Conservation (phyloP, 2,888 invertebrate genomes). For the Dynastes maya region DNA sequence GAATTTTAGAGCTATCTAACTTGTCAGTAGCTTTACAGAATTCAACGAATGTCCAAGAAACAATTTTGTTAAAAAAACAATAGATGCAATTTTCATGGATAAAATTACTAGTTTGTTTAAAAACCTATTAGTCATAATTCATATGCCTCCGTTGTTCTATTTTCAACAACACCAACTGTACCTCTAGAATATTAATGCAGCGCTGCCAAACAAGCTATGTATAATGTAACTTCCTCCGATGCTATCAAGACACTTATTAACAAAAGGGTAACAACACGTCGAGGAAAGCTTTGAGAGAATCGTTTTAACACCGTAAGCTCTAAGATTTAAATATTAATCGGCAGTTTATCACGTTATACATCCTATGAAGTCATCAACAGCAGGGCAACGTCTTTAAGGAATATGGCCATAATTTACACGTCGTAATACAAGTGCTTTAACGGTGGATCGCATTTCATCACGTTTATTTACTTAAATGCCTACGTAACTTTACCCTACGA, state of each 20-base stretch:
- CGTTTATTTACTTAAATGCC: constrained; percentile 23
- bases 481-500: background rate
- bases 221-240: constrained; percentile 18
- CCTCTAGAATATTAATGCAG: background rate
- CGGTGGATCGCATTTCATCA: background rate
- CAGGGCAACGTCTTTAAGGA: constrained; percentile 24
- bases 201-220: background rate
- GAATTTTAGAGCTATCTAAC: too few relatives aligned
- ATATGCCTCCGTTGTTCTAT: background rate
- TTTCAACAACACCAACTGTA: background rate
- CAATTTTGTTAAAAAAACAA: too few relatives aligned
- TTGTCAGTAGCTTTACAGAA: too few relatives aligned
- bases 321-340: constrained; percentile 44
- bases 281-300: constrained; percentile 41
- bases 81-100: too few relatives aligned
- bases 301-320: constrained; percentile 31
- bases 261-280: constrained; percentile 36
- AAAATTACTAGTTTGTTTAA: too few relatives aligned
- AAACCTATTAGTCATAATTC: background rate
- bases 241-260: constrained; percentile 32
- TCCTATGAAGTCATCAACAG: constrained; percentile 31
- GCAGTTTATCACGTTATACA: constrained; percentile 47
- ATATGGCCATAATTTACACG: constrained; percentile 27
- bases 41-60: too few relatives aligned
- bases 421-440: background rate